Conservation (phyloP, 2,797 vertebrate species). For the Hydrocynus forskahlii region DNA sequence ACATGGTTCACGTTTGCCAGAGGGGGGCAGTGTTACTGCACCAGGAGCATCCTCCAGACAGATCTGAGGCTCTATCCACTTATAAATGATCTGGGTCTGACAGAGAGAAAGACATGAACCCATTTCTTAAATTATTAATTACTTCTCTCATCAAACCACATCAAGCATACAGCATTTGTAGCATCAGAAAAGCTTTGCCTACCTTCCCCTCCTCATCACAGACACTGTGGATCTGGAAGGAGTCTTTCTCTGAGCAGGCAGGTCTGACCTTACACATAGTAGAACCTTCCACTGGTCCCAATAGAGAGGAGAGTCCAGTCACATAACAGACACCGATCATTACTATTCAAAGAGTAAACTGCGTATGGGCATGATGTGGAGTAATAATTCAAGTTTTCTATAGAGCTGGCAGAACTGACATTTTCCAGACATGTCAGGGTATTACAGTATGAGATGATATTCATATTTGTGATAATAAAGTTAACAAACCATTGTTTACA, state of each 20-base stretch:
- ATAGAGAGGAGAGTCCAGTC: neutral
- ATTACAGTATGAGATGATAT: neutral
- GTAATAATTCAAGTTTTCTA: neutral
- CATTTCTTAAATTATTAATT: neutral
- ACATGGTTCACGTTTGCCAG: constrained; percentile 89
- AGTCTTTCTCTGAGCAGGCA: constrained; percentile 89
- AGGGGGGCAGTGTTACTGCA: constrained; percentile 84
- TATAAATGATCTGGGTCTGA: constrained; percentile 92
- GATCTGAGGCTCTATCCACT: constrained; percentile 95
- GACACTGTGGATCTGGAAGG: constrained; percentile 91
- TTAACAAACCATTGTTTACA: neutral
- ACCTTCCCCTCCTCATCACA: constrained; percentile 94
- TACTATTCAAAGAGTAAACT: neutral
- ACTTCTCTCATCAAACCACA: neutral
- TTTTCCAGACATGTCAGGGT: neutral
- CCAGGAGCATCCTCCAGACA: constrained; percentile 85
- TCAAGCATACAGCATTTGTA: neutral
- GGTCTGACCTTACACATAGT: constrained; percentile 80
- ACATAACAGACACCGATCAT: neutral
- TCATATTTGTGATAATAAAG: neutral
- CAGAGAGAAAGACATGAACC: neutral
- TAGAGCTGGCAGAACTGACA: neutral
- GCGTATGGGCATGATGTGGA: neutral
- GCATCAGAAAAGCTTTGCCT: constrained; percentile 43
- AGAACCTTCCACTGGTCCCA: constrained; percentile 86